Conservation (phyloP, 1,140 invertebrate species). For the Protaetia brevitarsis region DNA sequence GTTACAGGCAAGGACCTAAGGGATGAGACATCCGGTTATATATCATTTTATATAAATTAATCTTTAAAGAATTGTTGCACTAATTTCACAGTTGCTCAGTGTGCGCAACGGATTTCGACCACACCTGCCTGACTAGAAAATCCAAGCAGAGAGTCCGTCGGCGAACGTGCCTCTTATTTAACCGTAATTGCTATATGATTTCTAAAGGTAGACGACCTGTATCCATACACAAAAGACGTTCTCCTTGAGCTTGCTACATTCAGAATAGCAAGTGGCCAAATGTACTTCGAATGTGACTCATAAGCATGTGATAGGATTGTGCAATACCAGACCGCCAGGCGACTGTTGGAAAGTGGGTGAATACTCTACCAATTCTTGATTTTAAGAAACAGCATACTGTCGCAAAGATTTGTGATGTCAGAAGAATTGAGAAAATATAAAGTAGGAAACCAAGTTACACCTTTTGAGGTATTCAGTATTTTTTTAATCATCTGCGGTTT, state of each 20-base stretch:
- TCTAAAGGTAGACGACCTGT: slow-evolving; percentile 7
- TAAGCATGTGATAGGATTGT: slow-evolving; percentile 16
- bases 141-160: background rate
- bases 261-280: slow-evolving; percentile 6
- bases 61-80: too few relatives aligned
- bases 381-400: too few relatives aligned
- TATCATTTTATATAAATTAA: too few relatives aligned
- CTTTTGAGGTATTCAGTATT: too few relatives aligned
- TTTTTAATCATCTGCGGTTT: too few relatives aligned
- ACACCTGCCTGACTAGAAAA: background rate
- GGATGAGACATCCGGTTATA: too few relatives aligned
- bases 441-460: too few relatives aligned
- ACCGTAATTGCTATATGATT: background rate
- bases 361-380: too few relatives aligned
- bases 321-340: slow-evolving; percentile 4
- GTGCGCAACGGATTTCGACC: background rate
- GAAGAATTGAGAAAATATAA: too few relatives aligned
- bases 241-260: slow-evolving; percentile 20
- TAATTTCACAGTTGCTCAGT: background rate
- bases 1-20: too few relatives aligned
- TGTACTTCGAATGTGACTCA: background rate
- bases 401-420: too few relatives aligned
- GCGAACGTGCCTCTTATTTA: background rate
- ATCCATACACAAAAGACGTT: background rate
- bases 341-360: background rate